Evolutionary conservation across 2,113 vertebrate genomes (phyloP).

Genomic region (Coptodon bakossiorum): DNA sequence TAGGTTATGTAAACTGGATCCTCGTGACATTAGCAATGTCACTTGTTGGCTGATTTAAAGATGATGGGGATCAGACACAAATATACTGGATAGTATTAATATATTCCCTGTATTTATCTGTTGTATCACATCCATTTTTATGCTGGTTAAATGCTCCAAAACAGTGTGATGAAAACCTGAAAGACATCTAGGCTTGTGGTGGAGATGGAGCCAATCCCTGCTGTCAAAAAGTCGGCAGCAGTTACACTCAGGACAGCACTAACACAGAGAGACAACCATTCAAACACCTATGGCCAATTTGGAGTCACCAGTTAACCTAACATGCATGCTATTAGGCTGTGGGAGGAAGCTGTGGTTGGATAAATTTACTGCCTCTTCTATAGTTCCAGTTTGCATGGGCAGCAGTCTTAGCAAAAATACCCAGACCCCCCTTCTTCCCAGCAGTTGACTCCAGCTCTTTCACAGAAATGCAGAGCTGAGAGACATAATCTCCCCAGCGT

Average conservation of each 20-base stretch:
- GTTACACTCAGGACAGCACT: not conserved
- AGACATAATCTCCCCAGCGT: not conserved
- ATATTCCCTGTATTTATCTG: not conserved
- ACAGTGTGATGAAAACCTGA: not conserved
- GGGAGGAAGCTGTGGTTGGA: not conserved
- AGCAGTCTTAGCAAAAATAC: not conserved
- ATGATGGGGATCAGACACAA: not conserved
- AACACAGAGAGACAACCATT: not conserved
- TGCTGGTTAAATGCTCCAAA: not conserved
- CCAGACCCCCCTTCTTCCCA: not conserved
- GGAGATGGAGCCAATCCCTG: not conserved
- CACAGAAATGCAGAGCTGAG: not conserved
- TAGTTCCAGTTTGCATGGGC: not conserved
- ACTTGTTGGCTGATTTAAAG: not conserved
- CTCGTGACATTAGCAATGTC: not conserved
- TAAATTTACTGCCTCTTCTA: not conserved
- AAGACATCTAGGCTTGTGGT: not conserved
- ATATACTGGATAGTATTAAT: not conserved
- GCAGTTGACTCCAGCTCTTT: not conserved
- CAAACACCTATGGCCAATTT: not conserved
- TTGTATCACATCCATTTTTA: not conserved
- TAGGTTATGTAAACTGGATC: not conserved
- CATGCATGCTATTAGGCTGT: not conserved
- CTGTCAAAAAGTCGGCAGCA: rapidly evolving
- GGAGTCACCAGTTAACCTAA: not conserved